Percentiles rank a stretch among this genome's conserved stretches.
Conservation (phyloP, 2,113 vertebrate genomes). For the Plestiodon gilberti region DNA sequence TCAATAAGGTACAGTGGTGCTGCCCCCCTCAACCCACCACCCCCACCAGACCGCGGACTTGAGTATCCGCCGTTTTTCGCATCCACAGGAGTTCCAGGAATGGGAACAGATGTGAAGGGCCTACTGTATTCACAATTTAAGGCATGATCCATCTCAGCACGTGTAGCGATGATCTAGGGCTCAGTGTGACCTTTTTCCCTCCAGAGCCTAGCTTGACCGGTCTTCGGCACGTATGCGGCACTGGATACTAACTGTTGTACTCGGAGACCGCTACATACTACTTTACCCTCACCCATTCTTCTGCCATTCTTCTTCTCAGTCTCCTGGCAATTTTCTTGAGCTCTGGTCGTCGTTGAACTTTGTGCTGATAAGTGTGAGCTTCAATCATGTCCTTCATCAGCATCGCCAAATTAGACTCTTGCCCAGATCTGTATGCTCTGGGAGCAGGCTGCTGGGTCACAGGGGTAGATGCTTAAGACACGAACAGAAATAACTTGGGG, state of each 20-base stretch:
- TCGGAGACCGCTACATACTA: neutral
- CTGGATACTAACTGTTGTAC: neutral
- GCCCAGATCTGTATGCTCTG: neutral
- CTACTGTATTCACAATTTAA: no score
- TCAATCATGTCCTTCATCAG: neutral
- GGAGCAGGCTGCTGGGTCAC: neutral
- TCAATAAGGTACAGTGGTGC: no score
- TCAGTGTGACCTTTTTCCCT: neutral
- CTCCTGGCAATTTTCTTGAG: neutral
- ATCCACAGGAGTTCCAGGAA: no score
- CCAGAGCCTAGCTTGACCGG: neutral
- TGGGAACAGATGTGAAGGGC: no score
- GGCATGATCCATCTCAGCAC: neutral
- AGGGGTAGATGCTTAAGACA: neutral
- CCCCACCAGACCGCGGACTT: no score
- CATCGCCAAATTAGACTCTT: neutral
- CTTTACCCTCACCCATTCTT: neutral
- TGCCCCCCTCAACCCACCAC: no score
- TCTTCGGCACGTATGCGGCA: neutral
- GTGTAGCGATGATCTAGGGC: neutral
- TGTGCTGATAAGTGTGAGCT: neutral
- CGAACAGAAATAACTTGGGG: neutral
- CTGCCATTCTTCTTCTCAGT: no score
- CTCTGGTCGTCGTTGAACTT: neutral
- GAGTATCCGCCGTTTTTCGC: no score